Evolutionary conservation across 92 coral and sea anemone genomes (phyloP), one percentile per base, ranked within the genome.

Genomic region (Muricea muricata): DNA sequence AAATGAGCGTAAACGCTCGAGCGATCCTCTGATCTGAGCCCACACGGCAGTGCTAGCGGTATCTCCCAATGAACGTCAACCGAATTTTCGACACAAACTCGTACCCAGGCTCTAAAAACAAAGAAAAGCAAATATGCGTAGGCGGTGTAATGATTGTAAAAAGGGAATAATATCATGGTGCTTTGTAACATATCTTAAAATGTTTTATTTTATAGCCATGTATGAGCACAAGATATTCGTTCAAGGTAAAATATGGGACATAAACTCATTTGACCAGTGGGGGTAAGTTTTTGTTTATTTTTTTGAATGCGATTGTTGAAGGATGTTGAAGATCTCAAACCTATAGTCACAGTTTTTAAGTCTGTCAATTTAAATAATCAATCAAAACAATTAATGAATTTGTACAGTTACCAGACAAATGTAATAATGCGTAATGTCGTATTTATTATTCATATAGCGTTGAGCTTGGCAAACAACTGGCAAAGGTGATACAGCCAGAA

Each of bases 181-280:
- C 80, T 34, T 54, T 25, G 55, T 0, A n/a, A 12, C n/a, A 37
- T 35, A n/a, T 10, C 23, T 1, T 31, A 6, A 31, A 45, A 56
- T 35, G 10, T 33, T 7, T 72, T 1, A 37, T 39, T 21, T 77
- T 47, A 3, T 82, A 95, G 98, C 95, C 6, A 93, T 95, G 98
- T 95, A 95, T 34, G 97, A 95, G 60, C 98, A 95, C 89, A 95
- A 95, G 94, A 95, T 95, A 79, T 95, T 95, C 81, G 92, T 94
- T 24, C 97, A 95, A 61, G 98, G 98, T 15, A 97, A 91, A 41
- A 87, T 93, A 34, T 95, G 97, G 98, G 95, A 93, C 46, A 93
- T 95, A 55, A 93, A 95, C 88, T 95, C 98, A 4, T 95, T 77
- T 79, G 97, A 93, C 85, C 98, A 95, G 86, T 95, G 95, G 95